Base-by-base conservation (phyloP, 2,888 invertebrate genomes). In the Drosophila recens region DNA sequence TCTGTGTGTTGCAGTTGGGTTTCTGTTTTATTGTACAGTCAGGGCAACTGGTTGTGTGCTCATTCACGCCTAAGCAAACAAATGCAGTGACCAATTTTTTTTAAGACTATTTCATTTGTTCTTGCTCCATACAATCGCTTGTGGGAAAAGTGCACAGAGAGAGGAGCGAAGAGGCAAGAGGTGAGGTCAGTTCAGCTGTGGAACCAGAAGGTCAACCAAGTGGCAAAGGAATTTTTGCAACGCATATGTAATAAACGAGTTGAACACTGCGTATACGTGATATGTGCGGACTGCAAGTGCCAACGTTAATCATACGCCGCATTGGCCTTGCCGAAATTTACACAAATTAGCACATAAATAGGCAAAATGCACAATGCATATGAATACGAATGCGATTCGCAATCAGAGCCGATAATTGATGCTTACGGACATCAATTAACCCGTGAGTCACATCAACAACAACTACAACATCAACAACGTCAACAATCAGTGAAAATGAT, bases 121-220 rank as follows among this genome's bases (percentile, higher is more conserved):
- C 75, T 75, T 63, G 56, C 71, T 65, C 57, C 56, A 69, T 65
- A 53, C 53, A 65, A 69, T 8, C 30, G 30, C 30, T 74, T 73
- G 59, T 49, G 38, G 68, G 51, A 23, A 23, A 23, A 23, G 23
- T 4, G 23, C 4, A 4, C 13, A 34, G 10, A 34, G 34, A 34
- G 64, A 68, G 43, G 68, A 59, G 45, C 36, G 63, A 45, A 58
- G 62, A 58, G 68, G 17, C n/a, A 13, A 11, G 43, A 15, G 11
- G 8, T 13, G 17, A n/a, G 13, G 13, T 27, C 8, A 46, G 61
- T 43, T 36, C 23, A 45, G 56, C 34, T 45, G 64, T 46, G 74
- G 64, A 66, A 49, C 74, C 71, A 82, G 77, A 82, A 86, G 74
- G 80, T 68, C 83, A 83, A 67, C 72, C 86, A 86, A 56, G 79